These are phyloP conservation scores for Noctua fimbriata DNA, from an alignment of 2,888 invertebrate species.

Conservation along the genomic window DNA sequence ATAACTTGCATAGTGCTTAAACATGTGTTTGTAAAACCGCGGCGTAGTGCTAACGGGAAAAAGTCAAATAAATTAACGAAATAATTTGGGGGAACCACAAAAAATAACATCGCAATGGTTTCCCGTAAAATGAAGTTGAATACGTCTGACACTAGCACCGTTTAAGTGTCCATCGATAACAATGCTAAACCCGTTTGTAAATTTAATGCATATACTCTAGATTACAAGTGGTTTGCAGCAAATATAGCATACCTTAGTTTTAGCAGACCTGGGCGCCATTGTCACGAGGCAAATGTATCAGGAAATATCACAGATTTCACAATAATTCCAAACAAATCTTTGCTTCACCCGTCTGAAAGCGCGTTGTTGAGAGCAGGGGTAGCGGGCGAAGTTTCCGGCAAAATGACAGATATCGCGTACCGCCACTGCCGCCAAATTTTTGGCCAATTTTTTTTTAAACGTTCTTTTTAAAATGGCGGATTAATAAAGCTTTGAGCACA, in stretches of 20 bases:
- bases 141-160: constrained; percentile 33
- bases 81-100: not conserved
- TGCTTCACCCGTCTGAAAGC: constrained; percentile 55
- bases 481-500: constrained; percentile 19
- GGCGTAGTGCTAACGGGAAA: constrained; percentile 26
- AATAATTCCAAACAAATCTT: constrained; percentile 54
- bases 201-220: constrained; percentile 55
- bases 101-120: constrained; percentile 12
- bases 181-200: constrained; percentile 77
- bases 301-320: constrained; percentile 56
- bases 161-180: constrained; percentile 71
- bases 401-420: constrained; percentile 80
- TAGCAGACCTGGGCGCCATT: constrained; percentile 86
- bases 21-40: constrained; percentile 51
- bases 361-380: constrained; percentile 70
- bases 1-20: constrained; percentile 18
- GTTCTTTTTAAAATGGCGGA: constrained; percentile 30
- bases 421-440: constrained; percentile 81
- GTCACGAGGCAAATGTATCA: constrained; percentile 65
- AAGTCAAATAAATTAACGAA: not conserved
- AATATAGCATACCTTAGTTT: constrained; percentile 81
- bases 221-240: constrained; percentile 46
- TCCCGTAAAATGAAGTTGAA: constrained; percentile 12
- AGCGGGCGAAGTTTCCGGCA: constrained; percentile 84
- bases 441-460: constrained; percentile 56